These are phyloP conservation scores for Archocentrus centrarchus DNA, from an alignment of 2,113 vertebrate species.

Conservation along the genomic window DNA sequence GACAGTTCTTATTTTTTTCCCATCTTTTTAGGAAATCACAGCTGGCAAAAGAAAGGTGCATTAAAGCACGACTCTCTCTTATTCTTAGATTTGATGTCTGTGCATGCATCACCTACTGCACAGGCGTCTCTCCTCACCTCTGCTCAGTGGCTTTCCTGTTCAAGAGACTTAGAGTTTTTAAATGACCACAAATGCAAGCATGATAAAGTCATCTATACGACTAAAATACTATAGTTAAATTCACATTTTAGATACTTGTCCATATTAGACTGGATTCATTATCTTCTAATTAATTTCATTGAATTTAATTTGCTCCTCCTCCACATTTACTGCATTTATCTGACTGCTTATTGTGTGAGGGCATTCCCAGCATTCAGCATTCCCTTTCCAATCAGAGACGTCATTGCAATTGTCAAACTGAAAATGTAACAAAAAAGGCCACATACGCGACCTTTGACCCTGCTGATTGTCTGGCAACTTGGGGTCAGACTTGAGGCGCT, in stretches of 20 bases:
- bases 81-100: background rate
- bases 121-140: background rate
- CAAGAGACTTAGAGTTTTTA: background rate
- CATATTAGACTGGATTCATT: slow-evolving; percentile 2
- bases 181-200: background rate
- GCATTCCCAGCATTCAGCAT: background rate
- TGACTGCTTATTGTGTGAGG: background rate
- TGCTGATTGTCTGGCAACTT: background rate
- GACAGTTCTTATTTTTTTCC: background rate
- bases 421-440: slow-evolving; percentile 41
- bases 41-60: background rate
- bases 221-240: background rate
- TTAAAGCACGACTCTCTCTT: background rate
- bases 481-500: background rate
- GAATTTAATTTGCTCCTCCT: background rate
- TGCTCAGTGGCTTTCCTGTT: background rate
- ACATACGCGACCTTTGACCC: background rate
- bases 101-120: background rate
- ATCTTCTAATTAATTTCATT: background rate
- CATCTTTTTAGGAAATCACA: slow-evolving; percentile 5
- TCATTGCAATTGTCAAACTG: slow-evolving; percentile 6
- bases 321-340: background rate
- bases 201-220: background rate
- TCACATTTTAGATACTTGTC: background rate
- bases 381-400: background rate